phyloP scores from a whole-genome alignment of 2,113 vertebrate genomes.

The Rhinogobius similis region DNA sequence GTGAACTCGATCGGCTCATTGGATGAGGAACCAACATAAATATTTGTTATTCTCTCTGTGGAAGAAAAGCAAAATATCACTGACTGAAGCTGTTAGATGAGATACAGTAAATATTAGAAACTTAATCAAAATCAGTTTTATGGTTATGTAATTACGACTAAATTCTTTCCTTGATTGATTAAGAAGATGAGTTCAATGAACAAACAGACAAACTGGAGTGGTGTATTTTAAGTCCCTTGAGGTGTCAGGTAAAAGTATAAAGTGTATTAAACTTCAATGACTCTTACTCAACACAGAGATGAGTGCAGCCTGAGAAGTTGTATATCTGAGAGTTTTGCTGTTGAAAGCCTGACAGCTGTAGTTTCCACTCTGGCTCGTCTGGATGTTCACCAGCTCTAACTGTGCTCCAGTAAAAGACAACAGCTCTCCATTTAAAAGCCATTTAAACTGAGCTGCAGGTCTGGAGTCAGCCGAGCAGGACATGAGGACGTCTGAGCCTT shows the following conservation, averaged over 20 bases:
- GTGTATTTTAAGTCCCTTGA: no score
- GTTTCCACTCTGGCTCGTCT: conserved; percentile 49
- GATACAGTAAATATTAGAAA: no score
- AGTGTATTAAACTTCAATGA: background rate
- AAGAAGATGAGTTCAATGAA: no score
- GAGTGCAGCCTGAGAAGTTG: conserved; percentile 27
- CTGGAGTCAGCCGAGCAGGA: conserved; percentile 56
- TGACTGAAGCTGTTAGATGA: background rate
- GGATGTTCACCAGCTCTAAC: conserved; percentile 48
- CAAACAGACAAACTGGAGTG: no score
- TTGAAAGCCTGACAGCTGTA: conserved; percentile 68
- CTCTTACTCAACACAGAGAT: conserved; percentile 53
- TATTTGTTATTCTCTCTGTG: conserved; percentile 39
- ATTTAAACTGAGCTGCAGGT: conserved; percentile 43
- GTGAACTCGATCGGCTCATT: background rate
- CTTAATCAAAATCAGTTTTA: no score
- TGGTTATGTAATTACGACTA: no score
- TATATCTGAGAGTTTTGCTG: conserved; percentile 39
- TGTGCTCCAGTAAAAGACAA: conserved; percentile 25
- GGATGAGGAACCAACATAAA: conserved; percentile 3
- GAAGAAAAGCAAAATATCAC: background rate
- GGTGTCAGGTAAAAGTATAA: no score
- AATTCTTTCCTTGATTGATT: no score
- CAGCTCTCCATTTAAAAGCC: conserved; percentile 45
- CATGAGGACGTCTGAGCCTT: conserved; percentile 44